Evolutionary conservation across 2,888 invertebrate species (phyloP).

Genomic region (Cheilosia variabilis): DNA sequence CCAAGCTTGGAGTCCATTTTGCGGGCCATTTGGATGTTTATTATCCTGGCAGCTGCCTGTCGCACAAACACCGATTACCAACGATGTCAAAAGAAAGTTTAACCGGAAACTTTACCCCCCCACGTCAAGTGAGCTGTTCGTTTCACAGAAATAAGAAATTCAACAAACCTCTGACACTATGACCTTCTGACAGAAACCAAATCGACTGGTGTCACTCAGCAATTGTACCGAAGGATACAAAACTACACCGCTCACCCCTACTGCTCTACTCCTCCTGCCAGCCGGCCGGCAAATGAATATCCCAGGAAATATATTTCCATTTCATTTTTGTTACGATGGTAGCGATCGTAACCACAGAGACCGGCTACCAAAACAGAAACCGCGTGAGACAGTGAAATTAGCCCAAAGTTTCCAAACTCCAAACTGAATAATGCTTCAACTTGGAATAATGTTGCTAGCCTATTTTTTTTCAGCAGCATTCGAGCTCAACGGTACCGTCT

Average conservation of each 20-base stretch:
- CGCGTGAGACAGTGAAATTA: conserved; percentile 64
- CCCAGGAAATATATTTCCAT: conserved; percentile 55
- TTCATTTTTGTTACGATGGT: conserved; percentile 14
- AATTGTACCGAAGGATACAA: conserved; percentile 45
- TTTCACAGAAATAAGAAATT: neutral
- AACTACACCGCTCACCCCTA: neutral
- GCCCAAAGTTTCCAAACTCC: conserved; percentile 50
- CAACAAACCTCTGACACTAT: conserved; percentile 42
- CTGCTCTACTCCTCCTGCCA: neutral
- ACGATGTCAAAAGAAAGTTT: conserved; percentile 5
- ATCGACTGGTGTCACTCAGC: conserved; percentile 64
- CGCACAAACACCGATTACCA: neutral
- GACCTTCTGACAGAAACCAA: conserved; percentile 58
- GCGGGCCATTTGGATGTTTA: neutral
- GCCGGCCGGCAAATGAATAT: conserved; percentile 37
- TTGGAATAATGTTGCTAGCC: conserved; percentile 30
- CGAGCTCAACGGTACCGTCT: neutral
- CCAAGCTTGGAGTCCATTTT: neutral
- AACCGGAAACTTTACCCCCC: neutral
- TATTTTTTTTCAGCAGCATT: conserved; percentile 11
- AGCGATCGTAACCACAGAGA: conserved; percentile 35
- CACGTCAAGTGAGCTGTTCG: neutral
- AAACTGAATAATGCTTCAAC: conserved; percentile 46
- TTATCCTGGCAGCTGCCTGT: conserved; percentile 7
- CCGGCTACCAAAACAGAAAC: conserved; percentile 54